Conservation (phyloP, 1,140 invertebrate species). For the Nymphalis io region DNA sequence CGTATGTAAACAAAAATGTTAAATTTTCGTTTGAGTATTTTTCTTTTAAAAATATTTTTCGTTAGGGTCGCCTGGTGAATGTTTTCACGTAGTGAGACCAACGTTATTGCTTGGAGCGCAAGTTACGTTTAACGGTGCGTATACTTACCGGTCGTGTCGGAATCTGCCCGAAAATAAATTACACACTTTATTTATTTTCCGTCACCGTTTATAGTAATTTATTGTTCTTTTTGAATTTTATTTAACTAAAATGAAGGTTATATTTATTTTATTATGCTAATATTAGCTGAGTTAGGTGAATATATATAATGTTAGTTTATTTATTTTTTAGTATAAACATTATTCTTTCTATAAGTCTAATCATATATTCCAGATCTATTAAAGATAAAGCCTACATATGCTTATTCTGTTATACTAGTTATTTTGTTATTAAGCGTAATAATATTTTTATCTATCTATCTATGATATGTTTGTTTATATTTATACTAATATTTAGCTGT, state of each 20-base stretch:
- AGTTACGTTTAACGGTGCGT: slow-evolving; percentile 28
- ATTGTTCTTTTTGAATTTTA: slow-evolving; percentile 4
- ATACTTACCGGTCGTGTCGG: slow-evolving; percentile 23
- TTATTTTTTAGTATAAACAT: neutral
- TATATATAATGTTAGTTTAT: no score
- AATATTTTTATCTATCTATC: no score
- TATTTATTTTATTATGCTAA: neutral
- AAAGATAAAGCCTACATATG: no score
- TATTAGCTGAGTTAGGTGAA: neutral
- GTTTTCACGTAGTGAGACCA: slow-evolving; percentile 27
- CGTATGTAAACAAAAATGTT: slow-evolving; percentile 19
- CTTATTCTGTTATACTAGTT: no score
- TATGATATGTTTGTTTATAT: no score
- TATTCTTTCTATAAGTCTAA: no score
- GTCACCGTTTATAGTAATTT: slow-evolving; percentile 1
- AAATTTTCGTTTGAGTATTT: slow-evolving; percentile 11
- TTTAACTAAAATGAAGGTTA: neutral
- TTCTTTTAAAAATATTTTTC: slow-evolving; percentile 25
- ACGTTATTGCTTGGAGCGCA: slow-evolving; percentile 20
- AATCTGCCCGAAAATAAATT: slow-evolving; percentile 30
- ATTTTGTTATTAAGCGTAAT: no score
- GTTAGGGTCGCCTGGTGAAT: slow-evolving; percentile 14
- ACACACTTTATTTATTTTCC: slow-evolving; percentile 6
- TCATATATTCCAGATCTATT: no score
- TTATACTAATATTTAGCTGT: no score